Percentiles rank a stretch among this genome's conserved stretches.
Evolutionary conservation across 2,888 invertebrate species (phyloP).

Genomic region (Xiphydria camelus): DNA sequence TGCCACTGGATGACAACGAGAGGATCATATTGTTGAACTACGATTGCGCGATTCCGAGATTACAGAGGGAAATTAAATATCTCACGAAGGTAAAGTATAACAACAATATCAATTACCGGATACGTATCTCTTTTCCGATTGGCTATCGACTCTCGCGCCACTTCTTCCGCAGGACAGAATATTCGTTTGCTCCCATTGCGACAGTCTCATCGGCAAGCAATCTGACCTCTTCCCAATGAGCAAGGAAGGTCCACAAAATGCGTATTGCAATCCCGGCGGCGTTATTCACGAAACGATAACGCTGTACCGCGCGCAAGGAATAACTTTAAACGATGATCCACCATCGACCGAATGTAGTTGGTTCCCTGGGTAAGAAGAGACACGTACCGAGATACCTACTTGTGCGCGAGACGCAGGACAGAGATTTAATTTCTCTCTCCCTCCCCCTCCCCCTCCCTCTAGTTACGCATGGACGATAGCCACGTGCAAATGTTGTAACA

Average conservation of each 20-base stretch:
- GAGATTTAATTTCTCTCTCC: no score
- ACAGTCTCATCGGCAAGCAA: constrained; percentile 63
- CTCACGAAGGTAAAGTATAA: constrained; percentile 55
- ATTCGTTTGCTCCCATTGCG: constrained; percentile 62
- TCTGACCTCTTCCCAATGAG: constrained; percentile 80
- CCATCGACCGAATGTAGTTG: constrained; percentile 77
- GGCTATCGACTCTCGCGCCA: not conserved
- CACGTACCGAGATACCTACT: no score
- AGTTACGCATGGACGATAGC: constrained; percentile 83
- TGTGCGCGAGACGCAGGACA: no score
- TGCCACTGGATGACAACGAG: constrained; percentile 70
- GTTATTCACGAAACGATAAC: constrained; percentile 82
- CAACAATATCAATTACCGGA: not conserved
- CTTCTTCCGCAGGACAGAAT: constrained; percentile 29
- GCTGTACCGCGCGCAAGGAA: constrained; percentile 61
- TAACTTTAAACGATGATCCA: constrained; percentile 58
- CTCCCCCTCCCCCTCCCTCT: constrained; percentile 10
- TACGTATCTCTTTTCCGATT: not conserved
- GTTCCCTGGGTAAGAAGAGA: constrained; percentile 81
- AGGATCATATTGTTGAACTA: constrained; percentile 67
- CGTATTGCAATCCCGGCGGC: constrained; percentile 80
- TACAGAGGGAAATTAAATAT: constrained; percentile 63
- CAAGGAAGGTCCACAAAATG: constrained; percentile 76
- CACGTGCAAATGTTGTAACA: constrained; percentile 67
- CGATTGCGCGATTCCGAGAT: constrained; percentile 70